Conservation (phyloP, 35 echinoderm and acorn worm genomes). For the Amphiura filiformis region DNA sequence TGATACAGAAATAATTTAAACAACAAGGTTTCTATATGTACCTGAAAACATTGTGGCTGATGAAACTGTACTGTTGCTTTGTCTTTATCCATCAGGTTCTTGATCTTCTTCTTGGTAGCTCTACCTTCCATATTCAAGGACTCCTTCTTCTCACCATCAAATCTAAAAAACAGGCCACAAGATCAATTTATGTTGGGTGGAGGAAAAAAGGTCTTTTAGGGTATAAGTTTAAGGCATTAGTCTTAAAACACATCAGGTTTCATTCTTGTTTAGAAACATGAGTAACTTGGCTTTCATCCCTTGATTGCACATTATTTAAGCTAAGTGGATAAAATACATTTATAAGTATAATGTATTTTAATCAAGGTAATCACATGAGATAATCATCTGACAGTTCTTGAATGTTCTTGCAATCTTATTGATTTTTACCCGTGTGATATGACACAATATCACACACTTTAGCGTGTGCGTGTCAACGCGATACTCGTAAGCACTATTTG, state of each 20-base stretch:
- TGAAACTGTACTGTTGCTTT: slow-evolving; percentile 83
- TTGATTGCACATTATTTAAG: not conserved
- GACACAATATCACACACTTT: too few species aligned
- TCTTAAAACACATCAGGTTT: too few species aligned
- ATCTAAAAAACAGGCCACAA: not conserved
- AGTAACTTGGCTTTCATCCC: too few species aligned
- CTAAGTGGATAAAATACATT: not conserved
- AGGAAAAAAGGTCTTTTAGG: not conserved
- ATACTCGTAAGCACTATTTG: too few species aligned
- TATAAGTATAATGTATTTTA: not conserved
- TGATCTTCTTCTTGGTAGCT: slow-evolving; percentile 40
- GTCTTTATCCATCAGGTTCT: slow-evolving; percentile 50
- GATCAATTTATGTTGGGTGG: not conserved
- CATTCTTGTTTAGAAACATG: too few species aligned
- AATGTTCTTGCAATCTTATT: too few species aligned
- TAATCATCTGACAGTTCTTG: not conserved
- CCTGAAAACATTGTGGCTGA: slow-evolving; percentile 94
- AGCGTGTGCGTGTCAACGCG: too few species aligned
- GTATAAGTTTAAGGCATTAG: not conserved
- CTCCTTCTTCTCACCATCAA: slow-evolving; percentile 32
- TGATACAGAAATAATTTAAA: not conserved
- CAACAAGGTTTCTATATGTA: not conserved
- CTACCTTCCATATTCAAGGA: slow-evolving; percentile 55
- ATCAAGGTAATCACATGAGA: not conserved
- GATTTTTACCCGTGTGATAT: too few species aligned